Evolutionary conservation across 1,140 invertebrate species (phyloP).

Genomic region (Nylanderia fulva): DNA sequence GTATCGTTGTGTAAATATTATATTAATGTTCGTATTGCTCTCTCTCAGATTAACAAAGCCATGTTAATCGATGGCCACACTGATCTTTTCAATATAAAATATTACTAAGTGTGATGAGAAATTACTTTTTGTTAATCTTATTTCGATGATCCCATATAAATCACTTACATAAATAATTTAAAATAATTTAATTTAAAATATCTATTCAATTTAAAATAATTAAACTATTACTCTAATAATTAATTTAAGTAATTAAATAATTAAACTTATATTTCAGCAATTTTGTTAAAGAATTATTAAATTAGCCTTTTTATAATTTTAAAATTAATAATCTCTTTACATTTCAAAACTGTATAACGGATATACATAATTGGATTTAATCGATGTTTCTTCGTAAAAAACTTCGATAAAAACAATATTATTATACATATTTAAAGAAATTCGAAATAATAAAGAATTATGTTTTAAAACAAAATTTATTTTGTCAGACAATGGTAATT

Average conservation of each 20-base stretch:
- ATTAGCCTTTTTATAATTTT: too few relatives aligned
- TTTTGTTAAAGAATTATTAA: neutral
- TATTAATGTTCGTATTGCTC: neutral
- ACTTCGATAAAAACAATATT: neutral
- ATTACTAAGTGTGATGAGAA: neutral
- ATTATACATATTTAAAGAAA: slow-evolving; percentile 1
- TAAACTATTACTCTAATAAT: too few relatives aligned
- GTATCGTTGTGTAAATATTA: neutral
- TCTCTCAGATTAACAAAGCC: slow-evolving; percentile 22
- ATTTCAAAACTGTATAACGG: neutral
- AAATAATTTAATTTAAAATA: too few relatives aligned
- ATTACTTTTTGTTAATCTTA: neutral
- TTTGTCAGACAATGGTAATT: neutral
- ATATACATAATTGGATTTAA: neutral
- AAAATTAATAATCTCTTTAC: neutral
- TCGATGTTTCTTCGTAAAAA: neutral
- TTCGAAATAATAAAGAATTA: neutral
- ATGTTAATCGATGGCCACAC: neutral
- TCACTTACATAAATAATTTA: neutral
- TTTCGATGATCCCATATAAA: neutral
- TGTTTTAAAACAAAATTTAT: neutral
- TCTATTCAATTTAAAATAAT: too few relatives aligned
- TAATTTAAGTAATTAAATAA: too few relatives aligned
- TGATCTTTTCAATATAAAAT: slow-evolving; percentile 7
- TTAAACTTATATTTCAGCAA: neutral